phyloP scores from a whole-genome alignment of 1,140 invertebrate species.

The Eueides isabella region DNA sequence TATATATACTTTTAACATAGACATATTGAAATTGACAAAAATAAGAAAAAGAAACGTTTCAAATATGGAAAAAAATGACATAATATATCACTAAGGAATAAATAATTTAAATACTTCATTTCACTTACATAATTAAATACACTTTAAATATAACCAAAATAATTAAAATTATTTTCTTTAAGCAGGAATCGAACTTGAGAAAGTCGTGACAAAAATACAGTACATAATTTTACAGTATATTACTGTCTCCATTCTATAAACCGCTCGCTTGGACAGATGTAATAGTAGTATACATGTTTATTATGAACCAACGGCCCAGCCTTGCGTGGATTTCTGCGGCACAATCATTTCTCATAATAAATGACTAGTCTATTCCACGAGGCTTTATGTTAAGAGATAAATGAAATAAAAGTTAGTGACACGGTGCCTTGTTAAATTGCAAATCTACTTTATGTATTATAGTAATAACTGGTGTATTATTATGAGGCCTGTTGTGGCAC shows the following conservation, averaged over 20 bases:
- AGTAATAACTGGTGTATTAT: neutral
- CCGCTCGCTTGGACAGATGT: neutral
- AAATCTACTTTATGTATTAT: neutral
- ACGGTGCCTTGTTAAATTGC: neutral
- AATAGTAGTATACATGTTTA: neutral
- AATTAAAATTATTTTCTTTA: too few species aligned
- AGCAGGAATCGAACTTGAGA: neutral
- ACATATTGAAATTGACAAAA: too few species aligned
- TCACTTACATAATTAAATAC: too few species aligned
- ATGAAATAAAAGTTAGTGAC: slow-evolving; percentile 9
- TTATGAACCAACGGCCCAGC: slow-evolving; percentile 9
- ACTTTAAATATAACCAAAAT: too few species aligned
- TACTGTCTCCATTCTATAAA: neutral
- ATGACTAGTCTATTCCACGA: slow-evolving; percentile 10
- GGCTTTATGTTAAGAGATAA: slow-evolving; percentile 10
- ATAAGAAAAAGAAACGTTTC: too few species aligned
- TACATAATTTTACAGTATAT: neutral
- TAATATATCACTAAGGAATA: too few species aligned
- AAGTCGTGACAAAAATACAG: too few species aligned
- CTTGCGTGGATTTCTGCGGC: slow-evolving; percentile 8
- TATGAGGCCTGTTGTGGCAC: too few species aligned
- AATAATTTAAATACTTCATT: too few species aligned
- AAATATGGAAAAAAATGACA: too few species aligned
- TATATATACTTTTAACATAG: too few species aligned
- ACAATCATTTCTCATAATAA: slow-evolving; percentile 15